phyloP scores from a whole-genome alignment of 2,797 vertebrate species.

The Halcyon badia region DNA sequence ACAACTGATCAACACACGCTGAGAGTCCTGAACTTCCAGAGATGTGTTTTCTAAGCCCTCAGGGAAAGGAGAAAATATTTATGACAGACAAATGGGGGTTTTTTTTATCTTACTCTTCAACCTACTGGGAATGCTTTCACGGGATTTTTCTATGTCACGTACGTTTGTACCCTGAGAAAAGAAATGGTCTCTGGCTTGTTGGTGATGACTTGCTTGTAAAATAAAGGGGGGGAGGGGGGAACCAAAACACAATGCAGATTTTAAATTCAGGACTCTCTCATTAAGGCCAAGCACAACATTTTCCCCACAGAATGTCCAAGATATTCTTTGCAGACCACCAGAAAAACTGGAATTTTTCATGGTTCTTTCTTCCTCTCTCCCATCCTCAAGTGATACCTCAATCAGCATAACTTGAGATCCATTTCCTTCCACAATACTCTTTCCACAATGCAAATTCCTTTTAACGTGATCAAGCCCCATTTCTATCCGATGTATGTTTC shows the following conservation, averaged over 20 bases:
- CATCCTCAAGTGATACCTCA: background rate
- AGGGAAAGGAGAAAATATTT: slow-evolving; percentile 59
- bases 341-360: background rate
- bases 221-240: background rate
- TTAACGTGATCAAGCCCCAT: background rate
- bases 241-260: background rate
- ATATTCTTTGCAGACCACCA: background rate
- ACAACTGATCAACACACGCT: background rate
- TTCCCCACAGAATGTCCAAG: background rate
- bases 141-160: slow-evolving; percentile 19
- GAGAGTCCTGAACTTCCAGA: background rate
- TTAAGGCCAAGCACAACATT: background rate
- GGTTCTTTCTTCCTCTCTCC: background rate
- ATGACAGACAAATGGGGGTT: background rate
- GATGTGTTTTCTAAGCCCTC: slow-evolving; percentile 11
- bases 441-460: background rate
- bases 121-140: slow-evolving; percentile 20
- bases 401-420: background rate
- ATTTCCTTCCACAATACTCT: background rate
- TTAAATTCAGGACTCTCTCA: background rate
- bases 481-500: background rate
- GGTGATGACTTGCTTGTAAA: background rate
- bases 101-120: slow-evolving; percentile 59
- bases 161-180: background rate
- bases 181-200: background rate